Base-by-base conservation (phyloP, 2,797 vertebrate genomes). In the Rhodeus uyekii region DNA sequence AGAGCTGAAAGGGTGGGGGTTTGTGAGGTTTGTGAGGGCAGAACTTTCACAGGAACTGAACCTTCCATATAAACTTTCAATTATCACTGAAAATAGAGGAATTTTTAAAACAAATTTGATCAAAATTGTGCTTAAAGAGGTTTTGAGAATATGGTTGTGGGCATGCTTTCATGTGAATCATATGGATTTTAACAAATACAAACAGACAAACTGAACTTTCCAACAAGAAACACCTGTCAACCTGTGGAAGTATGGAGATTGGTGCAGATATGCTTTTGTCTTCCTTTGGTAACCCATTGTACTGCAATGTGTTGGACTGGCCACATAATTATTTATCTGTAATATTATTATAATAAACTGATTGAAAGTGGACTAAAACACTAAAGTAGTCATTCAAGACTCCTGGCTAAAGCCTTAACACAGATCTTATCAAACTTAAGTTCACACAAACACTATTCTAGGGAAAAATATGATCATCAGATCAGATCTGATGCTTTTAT, bases 1-100 rank as follows among this genome's bases (percentile, higher is more conserved):
- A 84, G 84, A 83, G 87, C 89, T 86, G 88, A 87, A 81, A 89
- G 89, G 89, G 89, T 78, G 82, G 88, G 84, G 81, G 32, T 93
- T 91, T 80, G 74, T 92, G 89, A 94, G 81, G 32, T 93, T 91
- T 80, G 74, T 92, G 89, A 94, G 92, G 93, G 94, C 92, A 94
- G 86, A 85, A 89, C 87, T 74, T 90, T 90, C 84, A 89, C 88
- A 90, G 85, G 78, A 91, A 78, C 80, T 86, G 85, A 88, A 84
- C 79, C 68, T 83, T 67, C 77, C 90, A 89, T 90, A 38, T 38
- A 29, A 38, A 32, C 2, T 16, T 10, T 80, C 24, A 58, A 24
- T 46, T 50, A 38, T 12, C 16, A 27, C 53, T 75, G 8, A 10
- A 60, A 60, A 16, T 29, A 75, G 55, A 75, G 36, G 12, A 42